A percentile compares a stretch with the other conserved stretches of the same genome.
phyloP scores from a whole-genome alignment of 2,888 invertebrate species.

The Parapristionchus giblindavisi region DNA sequence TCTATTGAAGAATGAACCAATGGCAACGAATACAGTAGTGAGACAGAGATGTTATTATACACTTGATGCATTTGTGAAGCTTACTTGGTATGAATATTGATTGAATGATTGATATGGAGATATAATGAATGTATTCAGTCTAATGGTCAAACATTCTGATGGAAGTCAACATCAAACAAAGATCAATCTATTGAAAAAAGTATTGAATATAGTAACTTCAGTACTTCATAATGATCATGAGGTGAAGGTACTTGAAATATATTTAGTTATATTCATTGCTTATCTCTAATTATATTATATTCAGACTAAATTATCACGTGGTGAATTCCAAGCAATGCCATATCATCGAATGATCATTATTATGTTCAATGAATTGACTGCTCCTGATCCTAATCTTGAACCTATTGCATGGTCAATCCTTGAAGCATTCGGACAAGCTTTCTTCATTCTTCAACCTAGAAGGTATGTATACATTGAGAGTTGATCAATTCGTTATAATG shows the following conservation, averaged over 20 bases:
- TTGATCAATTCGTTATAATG: not conserved
- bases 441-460: conserved; percentile 37
- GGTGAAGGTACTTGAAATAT: conserved; percentile 70
- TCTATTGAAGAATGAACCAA: conserved; percentile 52
- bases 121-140: conserved; percentile 49
- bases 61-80: conserved; percentile 73
- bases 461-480: not conserved
- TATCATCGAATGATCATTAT: conserved; percentile 96
- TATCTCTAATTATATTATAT: not conserved
- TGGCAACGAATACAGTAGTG: conserved; percentile 74
- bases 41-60: conserved; percentile 93
- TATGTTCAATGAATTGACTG: conserved; percentile 93
- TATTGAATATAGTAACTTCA: conserved; percentile 90
- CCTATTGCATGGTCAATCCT: conserved; percentile 92
- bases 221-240: conserved; percentile 96
- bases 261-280: not conserved
- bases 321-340: conserved; percentile 94
- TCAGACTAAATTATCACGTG: conserved; percentile 74
- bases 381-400: conserved; percentile 90
- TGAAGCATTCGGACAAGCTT: conserved; percentile 73
- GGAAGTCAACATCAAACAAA: conserved; percentile 91
- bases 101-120: not conserved
- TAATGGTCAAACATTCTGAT: conserved; percentile 83
- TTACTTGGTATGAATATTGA: conserved; percentile 52
- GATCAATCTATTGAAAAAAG: conserved; percentile 93